Base-by-base conservation (phyloP, 2,113 vertebrate species). In the Marmota flaviventris region DNA sequence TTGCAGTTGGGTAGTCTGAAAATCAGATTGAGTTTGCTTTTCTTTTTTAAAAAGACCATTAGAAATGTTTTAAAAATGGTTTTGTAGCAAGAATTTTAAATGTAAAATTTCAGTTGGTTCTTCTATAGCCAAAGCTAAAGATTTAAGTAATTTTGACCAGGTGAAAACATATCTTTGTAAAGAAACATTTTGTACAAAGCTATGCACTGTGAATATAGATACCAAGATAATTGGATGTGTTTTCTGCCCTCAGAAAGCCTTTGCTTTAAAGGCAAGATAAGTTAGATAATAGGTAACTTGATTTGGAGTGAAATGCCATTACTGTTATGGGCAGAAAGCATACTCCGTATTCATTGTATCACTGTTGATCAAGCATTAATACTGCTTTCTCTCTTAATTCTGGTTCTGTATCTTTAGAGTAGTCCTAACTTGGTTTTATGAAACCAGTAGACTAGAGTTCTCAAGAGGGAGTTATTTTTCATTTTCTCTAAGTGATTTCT, bases 21-120 rank as follows among this genome's bases (percentile, higher is more conserved):
- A 89, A 77, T 85, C 83, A 83, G 45, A 58, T 83, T 67, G 17
- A 45, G 24, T 95, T 94, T 90, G 25, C 45, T 94, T 96, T 96
- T 85, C 37, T 2, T 96, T 11, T 93, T 76, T 91, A 85, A 92
- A 95, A 69, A 29, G 72, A 92, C 13, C 24, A 63, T 77, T 72
- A 93, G 70, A 92, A 61, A 73, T 85, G 85, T 29, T 86, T 96
- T 87, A 91, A 93, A 94, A 94, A 90, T 92, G 37, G 1, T 76
- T 85, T 93, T 89, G 37, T 48, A 78, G 75, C 25, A 51, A 72
- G 22, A 70, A 73, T 45, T 93, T 93, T 37, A 84, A 89, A 70
- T 78, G 91, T 63, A 63, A 92, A 61, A 92, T 93, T 94, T 48
- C 4, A 63, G 24, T 78, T 34, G 48, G 29, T 89, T 96, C 29